Base-by-base conservation (phyloP, 2,113 vertebrate genomes). In the Bambusicola thoracicus region DNA sequence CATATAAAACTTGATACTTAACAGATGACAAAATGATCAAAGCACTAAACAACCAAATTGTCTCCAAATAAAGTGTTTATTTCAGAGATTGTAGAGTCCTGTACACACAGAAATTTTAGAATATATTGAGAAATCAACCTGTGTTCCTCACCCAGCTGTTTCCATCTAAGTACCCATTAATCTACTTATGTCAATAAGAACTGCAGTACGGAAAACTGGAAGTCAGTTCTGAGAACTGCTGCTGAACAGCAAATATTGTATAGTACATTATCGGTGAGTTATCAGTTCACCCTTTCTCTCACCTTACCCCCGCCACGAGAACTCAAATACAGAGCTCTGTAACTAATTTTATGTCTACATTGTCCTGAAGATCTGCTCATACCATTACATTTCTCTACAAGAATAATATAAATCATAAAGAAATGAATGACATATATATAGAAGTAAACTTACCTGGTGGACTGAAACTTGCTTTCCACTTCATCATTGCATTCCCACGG, bases 381-480 rank as follows among this genome's bases (percentile, higher is more conserved):
- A 58, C 19, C 40, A 20, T 4, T 25, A 12, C 12, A 38, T 30
- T 29, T 65, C 24, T 16, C 59, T 70, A 27, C 27, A 58, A 53
- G 40, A 76, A n/a, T 3, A 24, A 78, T 76, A 11, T 16, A 22
- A 87, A 87, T 58, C 6, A 5, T 19, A 48, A 62, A 62, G 6
- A 63, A 72, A 65, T 14, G 0, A 27, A 14, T 29, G n/a, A 17
- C 14, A 25, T 46, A 49, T 2, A 6, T 8, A 53, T 15, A 62
- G 41, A 1, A 3, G 11, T 5, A 2, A 46, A 24, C 2, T 82
- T 94, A 99, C 99, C 99, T 97, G 99, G 98, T 0, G 98, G 98
- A n/a, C 85, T 96, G 87, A 99, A 99, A 74, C 98, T 97, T 44
- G 98, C 98, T 89, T 97, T 98, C 99, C 99, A 99, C 32, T 98